Base-by-base conservation (phyloP, 35 echinoderm and acorn worm genomes). In the Heliocidaris tuberculata region DNA sequence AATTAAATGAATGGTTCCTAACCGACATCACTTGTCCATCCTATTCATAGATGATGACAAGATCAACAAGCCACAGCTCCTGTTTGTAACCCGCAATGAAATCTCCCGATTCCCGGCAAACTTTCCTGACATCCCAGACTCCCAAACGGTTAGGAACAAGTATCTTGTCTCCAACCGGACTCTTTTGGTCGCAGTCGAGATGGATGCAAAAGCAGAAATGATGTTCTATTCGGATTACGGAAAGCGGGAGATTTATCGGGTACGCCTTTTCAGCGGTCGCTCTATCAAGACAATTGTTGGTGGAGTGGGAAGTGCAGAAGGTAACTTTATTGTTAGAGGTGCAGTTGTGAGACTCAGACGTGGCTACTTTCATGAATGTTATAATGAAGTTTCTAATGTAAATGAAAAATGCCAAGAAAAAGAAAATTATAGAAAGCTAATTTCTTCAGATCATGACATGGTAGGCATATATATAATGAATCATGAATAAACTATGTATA, bases 251-350 rank as follows among this genome's bases (percentile, higher is more conserved):
- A 96, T 96, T 27, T 88, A 95, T 31, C 94, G 96, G 10, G 94
- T 95, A 2, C 90, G 90, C 7, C 70, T 96, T 3, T 31, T 59
- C 19, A 88, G 90, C 13, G 96, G 94, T 19, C 71, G 85, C 16
- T n/a, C 48, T 13, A 89, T 95, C 31, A 90, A 95, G 47, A 90
- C 90, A 5, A 92, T 96, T 27, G 47, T 86, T 21, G 96, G 94
- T 21, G 96, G 93, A 42, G 60, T 98, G n/a, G 97, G 97, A 2
- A 96, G 96, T 85, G 97, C 95, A 42, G 96, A 97, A 97, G 97
- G 97, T 98, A 85, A 59, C 21, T 89, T 9, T 47, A 13, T 13
- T 42, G 35, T 52, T 52, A 52, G 0, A 52, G 50, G 50, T 52
- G 12, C 12, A 52, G 50, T 52, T 52, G 12, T 52, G n/a, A n/a